Conservation (phyloP, 2,113 vertebrate genomes). For the Sylvietta virens region DNA sequence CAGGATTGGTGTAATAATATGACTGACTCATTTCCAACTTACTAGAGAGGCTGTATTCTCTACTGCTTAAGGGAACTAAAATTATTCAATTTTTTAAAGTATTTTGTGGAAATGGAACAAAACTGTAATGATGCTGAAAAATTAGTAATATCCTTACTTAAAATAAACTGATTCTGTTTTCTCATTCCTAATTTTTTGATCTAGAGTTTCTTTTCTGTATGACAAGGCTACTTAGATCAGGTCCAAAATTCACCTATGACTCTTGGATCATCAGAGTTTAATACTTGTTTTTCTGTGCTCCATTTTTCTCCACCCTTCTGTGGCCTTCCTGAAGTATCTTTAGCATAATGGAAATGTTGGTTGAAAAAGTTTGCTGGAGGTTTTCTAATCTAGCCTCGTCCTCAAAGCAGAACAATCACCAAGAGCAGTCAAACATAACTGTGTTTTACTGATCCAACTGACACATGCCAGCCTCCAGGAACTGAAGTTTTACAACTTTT, state of each 20-base stretch:
- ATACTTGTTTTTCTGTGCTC: background rate
- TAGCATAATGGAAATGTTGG: background rate
- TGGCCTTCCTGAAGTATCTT: background rate
- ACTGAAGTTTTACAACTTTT: background rate
- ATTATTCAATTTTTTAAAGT: background rate
- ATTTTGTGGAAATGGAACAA: background rate
- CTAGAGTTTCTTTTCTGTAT: background rate
- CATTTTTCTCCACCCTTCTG: background rate
- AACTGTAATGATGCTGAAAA: background rate
- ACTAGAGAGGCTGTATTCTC: background rate
- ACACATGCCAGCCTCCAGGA: background rate
- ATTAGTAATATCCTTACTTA: background rate
- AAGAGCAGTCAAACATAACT: background rate
- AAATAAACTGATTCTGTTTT: background rate
- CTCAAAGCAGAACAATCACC: background rate
- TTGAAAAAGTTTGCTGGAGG: background rate
- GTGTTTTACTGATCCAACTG: background rate
- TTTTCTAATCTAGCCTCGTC: background rate
- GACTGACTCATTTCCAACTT: background rate
- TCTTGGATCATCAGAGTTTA: background rate
- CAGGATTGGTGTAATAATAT: background rate
- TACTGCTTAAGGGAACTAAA: background rate
- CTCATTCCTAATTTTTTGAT: background rate
- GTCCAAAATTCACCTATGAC: background rate
- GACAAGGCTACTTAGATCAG: background rate